phyloP scores from a whole-genome alignment of 2,888 invertebrate species.

The Drosophila subsilvestris region DNA sequence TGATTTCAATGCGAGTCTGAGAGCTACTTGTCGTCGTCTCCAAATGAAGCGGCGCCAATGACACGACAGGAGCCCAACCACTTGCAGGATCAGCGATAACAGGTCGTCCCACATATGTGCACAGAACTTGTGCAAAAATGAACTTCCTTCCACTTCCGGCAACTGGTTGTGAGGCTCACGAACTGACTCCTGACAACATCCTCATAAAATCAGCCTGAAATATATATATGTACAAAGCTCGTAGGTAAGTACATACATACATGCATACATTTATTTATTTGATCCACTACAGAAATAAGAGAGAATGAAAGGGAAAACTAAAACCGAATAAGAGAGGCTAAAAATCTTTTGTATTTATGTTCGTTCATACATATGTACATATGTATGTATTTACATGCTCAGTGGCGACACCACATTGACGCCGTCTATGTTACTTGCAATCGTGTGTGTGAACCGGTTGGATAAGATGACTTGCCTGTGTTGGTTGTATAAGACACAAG shows the following conservation, averaged over 20 bases:
- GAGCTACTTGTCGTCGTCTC: slow-evolving; percentile 32
- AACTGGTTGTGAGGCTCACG: background rate
- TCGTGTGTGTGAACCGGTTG: background rate
- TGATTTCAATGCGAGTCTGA: slow-evolving; percentile 53
- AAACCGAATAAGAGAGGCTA: too few species aligned
- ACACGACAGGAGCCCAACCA: slow-evolving; percentile 37
- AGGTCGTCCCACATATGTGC: background rate
- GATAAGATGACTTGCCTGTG: background rate
- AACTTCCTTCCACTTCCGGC: slow-evolving; percentile 24
- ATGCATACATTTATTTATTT: background rate
- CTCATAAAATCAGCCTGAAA: background rate
- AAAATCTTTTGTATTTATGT: too few species aligned
- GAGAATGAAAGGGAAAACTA: background rate
- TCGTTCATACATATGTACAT: too few species aligned
- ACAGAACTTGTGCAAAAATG: slow-evolving; percentile 19
- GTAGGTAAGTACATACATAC: background rate
- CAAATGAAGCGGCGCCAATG: slow-evolving; percentile 29
- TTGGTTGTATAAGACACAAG: background rate
- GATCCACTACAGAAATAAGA: background rate
- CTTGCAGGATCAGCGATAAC: slow-evolving; percentile 45
- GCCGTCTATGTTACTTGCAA: background rate
- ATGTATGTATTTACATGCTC: too few species aligned
- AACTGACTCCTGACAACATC: background rate
- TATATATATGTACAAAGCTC: background rate
- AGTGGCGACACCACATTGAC: background rate